Evolutionary conservation across 2,888 invertebrate genomes (phyloP), one percentile per base, ranked within the genome.

Genomic region (Ceriagrion tenellum): DNA sequence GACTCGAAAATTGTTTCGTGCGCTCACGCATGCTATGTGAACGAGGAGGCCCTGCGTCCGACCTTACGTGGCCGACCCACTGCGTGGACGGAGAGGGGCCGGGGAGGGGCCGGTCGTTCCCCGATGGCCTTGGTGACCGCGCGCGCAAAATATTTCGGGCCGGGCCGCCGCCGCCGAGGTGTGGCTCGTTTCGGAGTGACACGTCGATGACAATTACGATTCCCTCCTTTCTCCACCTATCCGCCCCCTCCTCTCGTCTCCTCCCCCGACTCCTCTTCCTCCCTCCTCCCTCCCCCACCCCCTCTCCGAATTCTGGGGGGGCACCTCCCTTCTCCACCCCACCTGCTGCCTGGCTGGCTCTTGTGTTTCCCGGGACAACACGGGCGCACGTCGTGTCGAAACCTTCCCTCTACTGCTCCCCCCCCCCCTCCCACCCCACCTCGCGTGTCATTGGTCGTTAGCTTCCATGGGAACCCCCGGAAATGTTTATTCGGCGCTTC

Each of bases 401-500:
- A 30, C 81, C 81, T 35, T 81, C 69, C 26, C 47, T 47, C 47
- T 26, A 0, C n/a, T n/a, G 20, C 55, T 16, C 47, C 88, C 40
- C 47, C 88, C 40, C 63, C 63, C 35, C 91, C 59, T 30, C 90
- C 90, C 23, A 59, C 18, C 59, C 59, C 4, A 2, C 81, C 26
- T 26, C 59, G 63, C 69, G 93, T 93, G 93, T 74, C 74, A 93
- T 93, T 93, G 93, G 93, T 93, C 93, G 93, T 93, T 91, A 63
- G 63, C 63, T 91, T 93, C 93, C 93, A 69, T 93, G 69, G 93
- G 93, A 63, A 93, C 93, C 93, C 93, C 47, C 81, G 81, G 81
- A 47, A 93, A 93, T 93, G 93, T 93, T 93, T 93, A 93, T 93
- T 93, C 93, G 93, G 69, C 93, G 47, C 93, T 93, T 93, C 93